These are phyloP conservation scores for Drosophila parthenogenetica DNA, from an alignment of 2,888 invertebrate species.

Conservation along the genomic window DNA sequence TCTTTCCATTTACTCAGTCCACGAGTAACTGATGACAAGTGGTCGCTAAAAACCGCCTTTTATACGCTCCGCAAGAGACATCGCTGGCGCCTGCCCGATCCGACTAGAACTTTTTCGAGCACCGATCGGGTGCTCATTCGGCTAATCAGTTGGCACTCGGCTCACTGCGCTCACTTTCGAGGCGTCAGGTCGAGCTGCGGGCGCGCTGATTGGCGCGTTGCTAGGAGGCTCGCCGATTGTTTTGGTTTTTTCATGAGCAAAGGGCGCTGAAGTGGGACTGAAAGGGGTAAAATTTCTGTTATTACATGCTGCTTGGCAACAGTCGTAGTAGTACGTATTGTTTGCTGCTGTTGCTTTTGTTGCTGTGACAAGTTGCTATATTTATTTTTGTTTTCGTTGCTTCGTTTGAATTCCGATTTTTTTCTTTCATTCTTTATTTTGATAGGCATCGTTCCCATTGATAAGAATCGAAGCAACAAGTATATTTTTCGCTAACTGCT, in stretches of 20 bases:
- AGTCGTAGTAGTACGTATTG: neutral
- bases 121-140: slow-evolving; percentile 43
- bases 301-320: slow-evolving; percentile 20
- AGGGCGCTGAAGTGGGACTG: neutral
- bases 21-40: slow-evolving; percentile 82
- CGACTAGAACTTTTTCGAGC: slow-evolving; percentile 64
- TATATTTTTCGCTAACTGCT: slow-evolving; percentile 42
- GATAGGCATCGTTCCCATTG: slow-evolving; percentile 38
- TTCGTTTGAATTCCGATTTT: slow-evolving; percentile 1
- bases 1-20: slow-evolving; percentile 84
- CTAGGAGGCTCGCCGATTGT: slow-evolving; percentile 81
- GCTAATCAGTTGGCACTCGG: slow-evolving; percentile 27
- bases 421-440: slow-evolving; percentile 26
- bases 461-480: slow-evolving; percentile 52
- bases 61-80: slow-evolving; percentile 67
- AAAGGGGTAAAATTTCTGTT: slow-evolving; percentile 4
- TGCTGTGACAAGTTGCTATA: slow-evolving; percentile 17
- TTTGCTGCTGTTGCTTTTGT: neutral
- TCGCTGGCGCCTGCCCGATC: slow-evolving; percentile 42
- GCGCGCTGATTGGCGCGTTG: slow-evolving; percentile 71
- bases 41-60: slow-evolving; percentile 64
- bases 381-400: slow-evolving; percentile 25
- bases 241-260: slow-evolving; percentile 67
- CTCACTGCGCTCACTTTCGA: slow-evolving; percentile 20
- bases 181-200: slow-evolving; percentile 60